Evolutionary conservation across 2,113 vertebrate genomes (phyloP).

Genomic region (Mastomys natalensis): DNA sequence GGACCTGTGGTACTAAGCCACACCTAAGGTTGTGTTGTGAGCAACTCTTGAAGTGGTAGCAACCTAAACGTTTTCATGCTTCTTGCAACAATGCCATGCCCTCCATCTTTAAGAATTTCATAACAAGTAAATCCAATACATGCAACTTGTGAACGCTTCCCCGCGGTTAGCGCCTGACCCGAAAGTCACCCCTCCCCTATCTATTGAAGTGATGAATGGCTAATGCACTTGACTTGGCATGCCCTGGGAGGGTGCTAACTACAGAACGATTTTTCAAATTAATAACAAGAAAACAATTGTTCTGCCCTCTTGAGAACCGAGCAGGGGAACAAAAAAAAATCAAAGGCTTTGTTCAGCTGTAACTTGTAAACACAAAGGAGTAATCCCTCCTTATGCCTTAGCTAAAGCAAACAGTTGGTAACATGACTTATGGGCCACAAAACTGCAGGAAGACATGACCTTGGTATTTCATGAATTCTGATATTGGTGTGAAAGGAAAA

Average conservation of each 20-base stretch:
- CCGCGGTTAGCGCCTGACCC: conserved; percentile 11
- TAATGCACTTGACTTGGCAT: conserved; percentile 44
- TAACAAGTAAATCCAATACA: conserved; percentile 24
- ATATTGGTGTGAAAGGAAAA: background rate
- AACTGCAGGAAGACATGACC: background rate
- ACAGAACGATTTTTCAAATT: conserved; percentile 56
- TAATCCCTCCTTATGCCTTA: background rate
- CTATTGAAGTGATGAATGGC: background rate
- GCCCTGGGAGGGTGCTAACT: conserved; percentile 39
- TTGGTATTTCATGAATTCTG: background rate
- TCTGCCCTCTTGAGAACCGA: conserved; percentile 27
- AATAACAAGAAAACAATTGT: conserved; percentile 68
- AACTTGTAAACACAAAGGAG: background rate
- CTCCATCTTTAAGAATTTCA: conserved; percentile 50
- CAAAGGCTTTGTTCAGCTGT: conserved; percentile 51
- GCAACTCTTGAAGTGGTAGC: conserved; percentile 72
- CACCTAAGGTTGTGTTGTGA: conserved; percentile 83
- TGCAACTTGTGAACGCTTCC: conserved; percentile 15
- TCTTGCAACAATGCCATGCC: conserved; percentile 40
- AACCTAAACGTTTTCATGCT: conserved; percentile 76
- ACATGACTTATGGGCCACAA: background rate
- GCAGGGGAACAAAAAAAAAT: conserved; percentile 37
- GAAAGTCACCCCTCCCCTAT: background rate
- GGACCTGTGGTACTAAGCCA: conserved; percentile 79
- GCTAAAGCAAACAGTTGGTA: background rate